Base-by-base conservation (phyloP, 2,113 vertebrate species). In the Jaculus jaculus region DNA sequence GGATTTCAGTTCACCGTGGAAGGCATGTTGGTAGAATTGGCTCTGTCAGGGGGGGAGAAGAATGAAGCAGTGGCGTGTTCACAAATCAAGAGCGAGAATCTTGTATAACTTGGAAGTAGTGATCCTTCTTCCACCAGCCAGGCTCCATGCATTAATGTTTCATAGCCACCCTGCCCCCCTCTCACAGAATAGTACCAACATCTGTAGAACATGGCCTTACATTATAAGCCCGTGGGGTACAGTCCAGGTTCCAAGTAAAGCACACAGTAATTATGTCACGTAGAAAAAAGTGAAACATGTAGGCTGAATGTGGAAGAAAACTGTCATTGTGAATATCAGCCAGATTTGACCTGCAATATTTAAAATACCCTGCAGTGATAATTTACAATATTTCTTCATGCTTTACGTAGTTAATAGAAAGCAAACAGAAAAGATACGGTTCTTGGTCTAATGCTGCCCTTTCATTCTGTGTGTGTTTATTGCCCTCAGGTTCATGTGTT, bases 381-480 rank as follows among this genome's bases (percentile, higher is more conserved):
- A 90, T 83, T 32, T 7, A 78, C 78, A 89, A 75, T 89, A 94
- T 87, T 32, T 60, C 39, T 85, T 90, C 71, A 51, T 77, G 83
- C 72, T 92, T 47, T 84, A 24, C 39, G 74, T 28, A 51, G 79
- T 74, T 84, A 79, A 47, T 32, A 42, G 93, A 89, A 87, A 88
- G 28, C 16, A 47, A 75, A 84, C 87, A 24, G 42, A 85, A 75
- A 95, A 32, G 39, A 60, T 74, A 86, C 82, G 73, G 42, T 23
- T 92, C n/a, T 92, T 61, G 18, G 23, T 74, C n/a, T 37, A 89
- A 85, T 65, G 4, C 69, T 34, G 4, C 90, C 9, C 20, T 74
- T 85, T 73, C 42, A 68, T 85, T 69, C 84, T 92, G 24, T 66
- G 21, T 54, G 30, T 87, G 63, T 89, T 95, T 51, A 63, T 51